Evolutionary conservation across 2,113 vertebrate species (phyloP).

Genomic region (Halcyon malimbica): DNA sequence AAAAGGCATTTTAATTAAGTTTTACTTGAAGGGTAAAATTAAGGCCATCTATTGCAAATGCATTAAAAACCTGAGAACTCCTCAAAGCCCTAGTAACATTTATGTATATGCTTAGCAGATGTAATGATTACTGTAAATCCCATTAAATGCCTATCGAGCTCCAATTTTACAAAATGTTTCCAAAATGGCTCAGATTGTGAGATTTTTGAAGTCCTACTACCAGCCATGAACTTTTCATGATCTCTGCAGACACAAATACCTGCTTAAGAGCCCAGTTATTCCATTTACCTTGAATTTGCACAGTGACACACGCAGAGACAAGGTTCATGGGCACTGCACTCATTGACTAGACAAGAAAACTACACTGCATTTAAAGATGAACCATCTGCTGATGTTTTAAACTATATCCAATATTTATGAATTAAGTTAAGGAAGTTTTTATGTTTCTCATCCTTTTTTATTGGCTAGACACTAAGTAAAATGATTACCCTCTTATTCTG

Average conservation of each 20-base stretch:
- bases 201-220: neutral
- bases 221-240: neutral
- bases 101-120: neutral
- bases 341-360: neutral
- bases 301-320: neutral
- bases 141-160: neutral
- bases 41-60: neutral
- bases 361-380: neutral
- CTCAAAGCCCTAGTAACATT: neutral
- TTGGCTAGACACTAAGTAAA: neutral
- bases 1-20: neutral
- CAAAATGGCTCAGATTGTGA: neutral
- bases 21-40: neutral
- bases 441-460: neutral
- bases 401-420: neutral
- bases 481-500: neutral
- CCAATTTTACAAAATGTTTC: neutral
- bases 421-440: neutral
- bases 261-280: neutral
- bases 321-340: neutral
- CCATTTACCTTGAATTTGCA: neutral
- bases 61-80: neutral
- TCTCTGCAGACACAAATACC: neutral
- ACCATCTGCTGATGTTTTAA: neutral
- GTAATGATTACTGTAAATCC: neutral